Base-by-base conservation (phyloP, 2,888 invertebrate genomes). In the Tinea semifulvella region DNA sequence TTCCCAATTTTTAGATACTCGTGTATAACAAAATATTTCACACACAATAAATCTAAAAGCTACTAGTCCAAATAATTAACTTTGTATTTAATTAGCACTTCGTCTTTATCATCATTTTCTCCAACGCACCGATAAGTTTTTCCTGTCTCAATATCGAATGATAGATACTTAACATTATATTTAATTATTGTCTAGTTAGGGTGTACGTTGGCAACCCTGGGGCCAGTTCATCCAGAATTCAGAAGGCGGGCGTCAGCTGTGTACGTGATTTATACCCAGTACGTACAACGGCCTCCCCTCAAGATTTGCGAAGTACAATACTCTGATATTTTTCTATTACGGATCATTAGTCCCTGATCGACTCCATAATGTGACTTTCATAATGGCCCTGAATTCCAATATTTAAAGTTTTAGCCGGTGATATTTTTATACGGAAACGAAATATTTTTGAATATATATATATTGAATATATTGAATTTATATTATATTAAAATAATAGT, bases 141-240 rank as follows among this genome's bases (percentile, higher is more conserved):
- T 31, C 31, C n/a, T 36, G 16, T 18, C 36, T 18, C 36, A 36
- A 40, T 22, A 22, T n/a, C 20, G 11, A 20, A 40, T 50, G 49
- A 49, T 52, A 50, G 52, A 48, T 48, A 49, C 50, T 40, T 31
- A 46, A 36, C 45, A 48, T 51, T 48, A 50, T 45, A 44, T 51
- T 54, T 50, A 46, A 51, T 50, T 49, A 51, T 50, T 47, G 46
- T 46, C 46, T 47, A 45, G 45, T 46, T 59, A 56, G 52, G 53
- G 56, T 53, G 55, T 49, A 53, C 50, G 54, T 53, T 52, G 53
- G 52, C 55, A 53, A 53, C 28, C 43, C 28, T 42, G n/a, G 28
- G 52, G 52, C 55, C 54, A 54, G 55, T 64, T 67, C 63, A 69
- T 70, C 60, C 63, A 65, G 61, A 65, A 75, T 73, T 74, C 71